Evolutionary conservation across 2,113 vertebrate species (phyloP).

Genomic region (Fregata magnificens): DNA sequence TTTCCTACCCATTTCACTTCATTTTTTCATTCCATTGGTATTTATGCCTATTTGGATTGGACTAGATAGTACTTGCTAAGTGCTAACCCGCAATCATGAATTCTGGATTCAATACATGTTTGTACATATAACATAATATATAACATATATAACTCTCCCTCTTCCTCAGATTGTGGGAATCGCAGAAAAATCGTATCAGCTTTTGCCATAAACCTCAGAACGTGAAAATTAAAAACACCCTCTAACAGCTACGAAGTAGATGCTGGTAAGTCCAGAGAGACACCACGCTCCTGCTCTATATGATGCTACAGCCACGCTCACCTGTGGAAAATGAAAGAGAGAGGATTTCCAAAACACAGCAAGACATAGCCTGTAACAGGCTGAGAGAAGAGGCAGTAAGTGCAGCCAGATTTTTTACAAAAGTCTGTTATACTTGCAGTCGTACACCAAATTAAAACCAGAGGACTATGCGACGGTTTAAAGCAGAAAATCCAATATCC

Average conservation of each 20-base stretch:
- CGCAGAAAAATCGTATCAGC: neutral
- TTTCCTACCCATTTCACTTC: neutral
- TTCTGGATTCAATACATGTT: neutral
- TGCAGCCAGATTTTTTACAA: neutral
- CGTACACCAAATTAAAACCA: conserved; percentile 4
- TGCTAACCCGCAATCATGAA: neutral
- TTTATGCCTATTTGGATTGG: neutral
- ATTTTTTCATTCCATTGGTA: neutral
- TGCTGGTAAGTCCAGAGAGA: neutral
- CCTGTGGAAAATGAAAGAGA: neutral
- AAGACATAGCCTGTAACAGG: neutral
- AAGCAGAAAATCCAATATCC: conserved; percentile 23
- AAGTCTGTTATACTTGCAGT: neutral
- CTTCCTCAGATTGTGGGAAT: neutral
- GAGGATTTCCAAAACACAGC: neutral
- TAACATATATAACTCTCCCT: neutral
- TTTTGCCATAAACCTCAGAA: neutral
- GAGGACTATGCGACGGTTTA: neutral
- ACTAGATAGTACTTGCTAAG: neutral
- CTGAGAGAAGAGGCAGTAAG: neutral
- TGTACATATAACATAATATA: neutral
- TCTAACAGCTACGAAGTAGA: neutral
- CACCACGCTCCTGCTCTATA: neutral
- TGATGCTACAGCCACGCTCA: neutral
- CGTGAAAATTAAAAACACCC: neutral